Evolutionary conservation across 2,888 invertebrate genomes (phyloP), one percentile per base, ranked within the genome.

Genomic region (Pantelozetes paolii): DNA sequence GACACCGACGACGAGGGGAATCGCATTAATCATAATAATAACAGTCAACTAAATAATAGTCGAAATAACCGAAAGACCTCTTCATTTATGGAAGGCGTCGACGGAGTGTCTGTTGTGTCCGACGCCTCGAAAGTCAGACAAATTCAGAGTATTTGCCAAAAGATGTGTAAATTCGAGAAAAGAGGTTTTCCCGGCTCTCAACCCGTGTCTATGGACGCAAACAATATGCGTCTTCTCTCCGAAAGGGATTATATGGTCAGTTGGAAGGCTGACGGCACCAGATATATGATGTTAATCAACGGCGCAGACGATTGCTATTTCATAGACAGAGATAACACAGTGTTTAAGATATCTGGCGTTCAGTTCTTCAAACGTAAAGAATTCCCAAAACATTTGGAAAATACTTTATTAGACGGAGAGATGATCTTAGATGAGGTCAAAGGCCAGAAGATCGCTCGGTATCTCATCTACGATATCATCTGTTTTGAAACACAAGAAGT

Each of bases 261-360:
- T 1, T 99, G 99, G 99, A 99, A 99, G 82, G 99, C 99, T 13
- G 99, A 99, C 83, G 99, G 99, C 48, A 92, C 91, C 42, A 89
- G 96, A 80, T 99, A 95, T 82, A 91, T 99, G 92, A 93, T 99
- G 93, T 84, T 96, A 57, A 94, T 99, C 77, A 89, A 92, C 79
- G 91, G 89, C 28, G 87, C 88, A 78, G 86, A 90, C 77, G 89
- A 94, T 81, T 87, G 96, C 20, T 99, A 90, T 81, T 94, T 98
- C 85, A 85, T 98, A 80, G 99, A 99, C 85, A 87, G 99, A 81
- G 95, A 99, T 83, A 90, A 96, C 83, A 90, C 91, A 78, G 89
- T 94, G 67, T 99, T 84, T 83, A 88, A 90, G 84, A 92, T 94
- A 2, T 85, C 88, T 15, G 89, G 89, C 45, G 82, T 99, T 48